Conservation (phyloP, 2,113 vertebrate species). For the Mohoua ochrocephala region DNA sequence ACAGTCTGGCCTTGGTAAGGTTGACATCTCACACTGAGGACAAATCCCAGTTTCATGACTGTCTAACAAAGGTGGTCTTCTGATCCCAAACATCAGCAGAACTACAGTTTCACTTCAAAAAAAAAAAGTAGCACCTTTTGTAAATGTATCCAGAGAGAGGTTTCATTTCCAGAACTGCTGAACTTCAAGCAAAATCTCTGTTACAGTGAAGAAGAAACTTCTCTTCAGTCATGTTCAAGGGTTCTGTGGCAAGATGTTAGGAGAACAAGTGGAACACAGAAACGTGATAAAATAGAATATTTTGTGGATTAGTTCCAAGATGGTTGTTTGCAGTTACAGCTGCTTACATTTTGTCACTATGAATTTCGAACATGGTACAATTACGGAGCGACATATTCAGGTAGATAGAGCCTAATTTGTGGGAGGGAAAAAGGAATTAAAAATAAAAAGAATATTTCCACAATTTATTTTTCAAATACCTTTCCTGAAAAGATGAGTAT, state of each 20-base stretch:
- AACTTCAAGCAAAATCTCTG: neutral
- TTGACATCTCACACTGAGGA: neutral
- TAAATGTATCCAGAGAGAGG: neutral
- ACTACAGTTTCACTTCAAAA: neutral
- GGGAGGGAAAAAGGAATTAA: neutral
- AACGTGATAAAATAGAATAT: neutral
- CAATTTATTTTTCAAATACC: neutral
- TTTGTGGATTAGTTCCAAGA: neutral
- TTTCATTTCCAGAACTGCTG: neutral
- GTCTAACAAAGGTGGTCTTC: accelerated
- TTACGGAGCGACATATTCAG: neutral
- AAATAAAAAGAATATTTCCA: neutral
- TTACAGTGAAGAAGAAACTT: neutral
- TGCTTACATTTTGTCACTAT: neutral
- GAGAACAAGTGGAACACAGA: neutral
- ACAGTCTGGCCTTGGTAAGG: neutral
- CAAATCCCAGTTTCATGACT: neutral
- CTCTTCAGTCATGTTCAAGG: neutral
- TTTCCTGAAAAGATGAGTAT: neutral
- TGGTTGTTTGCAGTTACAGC: neutral
- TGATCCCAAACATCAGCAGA: neutral
- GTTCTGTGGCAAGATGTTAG: neutral
- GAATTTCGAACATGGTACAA: neutral
- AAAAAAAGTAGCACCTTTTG: neutral
- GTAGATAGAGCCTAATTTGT: neutral